phyloP scores from a whole-genome alignment of 2,797 vertebrate genomes.

The Phataginus tetradactyla region DNA sequence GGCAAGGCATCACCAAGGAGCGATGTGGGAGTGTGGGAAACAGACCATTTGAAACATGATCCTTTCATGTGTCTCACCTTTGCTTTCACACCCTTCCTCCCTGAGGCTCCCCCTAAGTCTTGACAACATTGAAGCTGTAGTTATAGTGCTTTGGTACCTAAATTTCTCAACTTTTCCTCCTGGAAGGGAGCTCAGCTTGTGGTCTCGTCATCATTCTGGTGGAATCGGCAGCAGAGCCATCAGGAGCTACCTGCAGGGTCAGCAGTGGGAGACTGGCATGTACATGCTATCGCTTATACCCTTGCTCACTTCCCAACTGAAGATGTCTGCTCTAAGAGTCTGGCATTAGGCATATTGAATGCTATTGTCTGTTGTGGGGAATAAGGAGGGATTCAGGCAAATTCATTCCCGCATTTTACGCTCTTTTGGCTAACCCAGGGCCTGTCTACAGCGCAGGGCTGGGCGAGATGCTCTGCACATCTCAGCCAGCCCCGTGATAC shows the following conservation, averaged over 20 bases:
- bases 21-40: not conserved
- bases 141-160: not conserved
- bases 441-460: fast-evolving
- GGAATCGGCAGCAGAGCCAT: too few relatives aligned
- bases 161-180: not conserved
- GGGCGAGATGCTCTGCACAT: fast-evolving
- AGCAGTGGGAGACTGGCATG: fast-evolving
- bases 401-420: not conserved
- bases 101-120: not conserved
- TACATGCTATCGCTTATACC: fast-evolving
- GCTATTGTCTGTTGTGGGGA: not conserved
- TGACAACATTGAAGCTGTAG: not conserved
- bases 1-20: not conserved
- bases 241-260: fast-evolving
- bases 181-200: not conserved
- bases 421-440: not conserved
- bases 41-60: too few relatives aligned
- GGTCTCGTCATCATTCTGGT: not conserved
- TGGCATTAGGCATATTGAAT: fast-evolving
- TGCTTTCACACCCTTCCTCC: not conserved
- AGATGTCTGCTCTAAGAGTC: too few relatives aligned
- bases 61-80: fast-evolving
- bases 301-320: fast-evolving
- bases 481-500: not conserved
- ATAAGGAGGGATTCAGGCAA: not conserved